phyloP scores from a whole-genome alignment of 2,113 vertebrate genomes.

The Eurystomus gularis region DNA sequence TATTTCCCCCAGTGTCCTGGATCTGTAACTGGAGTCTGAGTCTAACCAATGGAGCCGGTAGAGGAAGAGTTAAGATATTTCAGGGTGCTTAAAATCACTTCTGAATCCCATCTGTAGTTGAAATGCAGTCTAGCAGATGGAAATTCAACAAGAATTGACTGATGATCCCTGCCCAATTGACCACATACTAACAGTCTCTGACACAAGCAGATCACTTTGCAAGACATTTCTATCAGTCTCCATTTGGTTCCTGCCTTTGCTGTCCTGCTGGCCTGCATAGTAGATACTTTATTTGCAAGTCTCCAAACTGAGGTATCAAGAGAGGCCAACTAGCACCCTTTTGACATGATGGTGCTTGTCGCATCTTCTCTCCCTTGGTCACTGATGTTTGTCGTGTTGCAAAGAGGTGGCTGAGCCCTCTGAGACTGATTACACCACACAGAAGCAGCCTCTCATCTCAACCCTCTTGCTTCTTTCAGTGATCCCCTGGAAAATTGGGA shows the following conservation, averaged over 20 bases:
- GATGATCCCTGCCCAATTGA: not conserved
- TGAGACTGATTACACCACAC: not conserved
- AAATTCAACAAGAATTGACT: not conserved
- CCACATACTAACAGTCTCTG: not conserved
- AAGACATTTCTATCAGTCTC: not conserved
- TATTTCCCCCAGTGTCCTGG: not conserved
- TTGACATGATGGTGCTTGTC: not conserved
- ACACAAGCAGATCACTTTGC: not conserved
- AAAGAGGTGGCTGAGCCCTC: not conserved
- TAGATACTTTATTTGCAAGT: not conserved
- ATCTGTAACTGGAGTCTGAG: not conserved
- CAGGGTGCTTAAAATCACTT: not conserved
- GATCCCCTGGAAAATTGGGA: not conserved
- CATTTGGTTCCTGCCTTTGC: not conserved
- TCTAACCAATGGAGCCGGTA: not conserved
- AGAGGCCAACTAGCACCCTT: rapidly evolving
- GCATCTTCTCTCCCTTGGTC: not conserved
- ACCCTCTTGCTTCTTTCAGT: not conserved
- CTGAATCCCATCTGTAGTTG: not conserved
- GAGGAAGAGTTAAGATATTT: not conserved
- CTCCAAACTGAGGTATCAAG: not conserved
- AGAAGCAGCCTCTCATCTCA: rapidly evolving
- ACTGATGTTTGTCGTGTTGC: not conserved
- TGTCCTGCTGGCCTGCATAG: not conserved
- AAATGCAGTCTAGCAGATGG: not conserved